These are phyloP conservation scores for Fregetta grallaria DNA, from an alignment of 2,113 vertebrate species.

Conservation along the genomic window DNA sequence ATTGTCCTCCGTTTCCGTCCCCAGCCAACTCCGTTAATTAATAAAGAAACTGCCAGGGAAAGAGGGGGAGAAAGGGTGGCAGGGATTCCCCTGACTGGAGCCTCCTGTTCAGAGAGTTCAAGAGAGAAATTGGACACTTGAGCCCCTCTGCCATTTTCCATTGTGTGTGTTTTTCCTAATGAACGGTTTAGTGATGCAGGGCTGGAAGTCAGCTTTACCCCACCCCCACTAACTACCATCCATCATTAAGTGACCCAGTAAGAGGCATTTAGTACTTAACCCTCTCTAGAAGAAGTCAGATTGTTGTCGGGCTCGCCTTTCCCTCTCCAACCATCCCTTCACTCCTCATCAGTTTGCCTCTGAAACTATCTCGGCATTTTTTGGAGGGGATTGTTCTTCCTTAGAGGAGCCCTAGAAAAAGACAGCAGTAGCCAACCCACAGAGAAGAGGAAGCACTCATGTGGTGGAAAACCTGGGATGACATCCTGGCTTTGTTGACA, in stretches of 20 bases:
- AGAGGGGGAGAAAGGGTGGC: conserved; percentile 64
- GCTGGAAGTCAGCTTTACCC: conserved; percentile 73
- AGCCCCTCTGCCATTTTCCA: conserved; percentile 69
- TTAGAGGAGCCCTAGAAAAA: not conserved
- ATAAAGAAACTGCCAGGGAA: conserved; percentile 69
- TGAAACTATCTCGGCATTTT: not conserved
- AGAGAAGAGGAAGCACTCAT: not conserved
- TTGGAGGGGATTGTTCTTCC: not conserved
- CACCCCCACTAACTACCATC: conserved; percentile 61
- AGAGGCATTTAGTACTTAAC: conserved; percentile 65
- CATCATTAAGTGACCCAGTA: conserved; percentile 68
- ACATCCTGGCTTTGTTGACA: not conserved
- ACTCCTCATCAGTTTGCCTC: not conserved
- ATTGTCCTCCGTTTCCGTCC: conserved; percentile 74
- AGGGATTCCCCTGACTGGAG: conserved; percentile 72
- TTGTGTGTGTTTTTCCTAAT: conserved; percentile 72
- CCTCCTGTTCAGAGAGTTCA: conserved; percentile 72
- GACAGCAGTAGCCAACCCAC: not conserved
- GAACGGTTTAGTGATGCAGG: conserved; percentile 71
- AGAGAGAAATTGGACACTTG: conserved; percentile 75
- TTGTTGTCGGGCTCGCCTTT: conserved; percentile 31
- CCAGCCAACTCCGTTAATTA: conserved; percentile 77
- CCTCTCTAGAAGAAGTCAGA: conserved; percentile 57
- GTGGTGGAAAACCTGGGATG: not conserved
- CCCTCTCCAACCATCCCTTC: conserved; percentile 1